A percentile compares a stretch with the other conserved stretches of the same genome.
These are phyloP conservation scores for Yponomeuta cagnagella DNA, from an alignment of 2,888 invertebrate species.

Conservation along the genomic window DNA sequence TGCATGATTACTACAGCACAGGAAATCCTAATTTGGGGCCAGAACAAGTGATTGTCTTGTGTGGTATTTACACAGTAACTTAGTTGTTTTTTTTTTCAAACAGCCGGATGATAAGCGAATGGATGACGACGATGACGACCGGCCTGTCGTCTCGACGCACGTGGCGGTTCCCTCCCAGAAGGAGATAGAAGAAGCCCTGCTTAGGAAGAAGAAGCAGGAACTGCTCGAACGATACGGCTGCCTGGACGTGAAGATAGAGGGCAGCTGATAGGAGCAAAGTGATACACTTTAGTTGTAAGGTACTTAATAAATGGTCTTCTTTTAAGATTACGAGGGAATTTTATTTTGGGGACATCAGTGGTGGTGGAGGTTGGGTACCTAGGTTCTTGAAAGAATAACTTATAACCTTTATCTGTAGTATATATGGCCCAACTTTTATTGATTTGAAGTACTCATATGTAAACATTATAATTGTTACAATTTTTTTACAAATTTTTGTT, in stretches of 20 bases:
- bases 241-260: constrained; percentile 63
- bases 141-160: constrained; percentile 10
- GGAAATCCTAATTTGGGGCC: no score
- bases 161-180: constrained; percentile 84
- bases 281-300: background rate
- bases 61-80: background rate
- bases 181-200: constrained; percentile 94
- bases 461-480: no score
- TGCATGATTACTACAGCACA: no score
- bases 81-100: background rate
- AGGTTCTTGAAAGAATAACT: no score
- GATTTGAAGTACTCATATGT: no score
- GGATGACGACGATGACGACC: constrained; percentile 34
- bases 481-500: no score
- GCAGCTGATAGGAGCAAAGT: constrained; percentile 29
- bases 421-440: no score
- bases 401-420: no score
- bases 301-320: background rate
- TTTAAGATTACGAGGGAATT: background rate
- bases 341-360: background rate
- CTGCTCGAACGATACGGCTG: constrained; percentile 88
- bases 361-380: no score
- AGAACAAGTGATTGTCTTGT: no score
- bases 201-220: constrained; percentile 94
- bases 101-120: constrained; percentile 64